These are phyloP conservation scores for Cartodere bifasciata DNA, from an alignment of 2,888 invertebrate genomes.

Conservation along the genomic window DNA sequence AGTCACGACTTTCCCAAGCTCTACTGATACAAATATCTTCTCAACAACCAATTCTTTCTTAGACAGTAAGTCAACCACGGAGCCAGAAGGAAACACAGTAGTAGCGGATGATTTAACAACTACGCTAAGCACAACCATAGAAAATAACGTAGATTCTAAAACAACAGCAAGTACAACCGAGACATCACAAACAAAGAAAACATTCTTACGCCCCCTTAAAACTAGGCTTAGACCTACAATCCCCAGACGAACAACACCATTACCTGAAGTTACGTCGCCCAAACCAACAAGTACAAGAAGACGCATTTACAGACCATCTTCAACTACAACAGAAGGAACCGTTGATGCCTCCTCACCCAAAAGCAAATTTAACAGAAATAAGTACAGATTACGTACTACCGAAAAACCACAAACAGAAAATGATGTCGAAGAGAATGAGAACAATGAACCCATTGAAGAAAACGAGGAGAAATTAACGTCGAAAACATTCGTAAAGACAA, in stretches of 20 bases:
- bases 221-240: slow-evolving; percentile 14
- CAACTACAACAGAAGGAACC: not conserved
- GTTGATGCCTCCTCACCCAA: slow-evolving; percentile 1
- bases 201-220: slow-evolving; percentile 12
- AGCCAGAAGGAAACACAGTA: not conserved
- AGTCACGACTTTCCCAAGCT: slow-evolving; percentile 1
- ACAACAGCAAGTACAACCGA: slow-evolving; percentile 3
- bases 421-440: slow-evolving; percentile 10
- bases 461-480: slow-evolving; percentile 2
- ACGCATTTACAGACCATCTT: slow-evolving; percentile 1
- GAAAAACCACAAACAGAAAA: slow-evolving; percentile 7
- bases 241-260: not conserved
- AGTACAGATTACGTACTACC: slow-evolving; percentile 2
- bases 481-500: not conserved
- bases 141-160: too few species aligned
- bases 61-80: not conserved
- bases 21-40: too few species aligned
- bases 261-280: not conserved
- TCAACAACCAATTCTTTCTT: not conserved
- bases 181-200: slow-evolving; percentile 5
- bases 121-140: too few species aligned
- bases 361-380: slow-evolving; percentile 11
- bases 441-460: slow-evolving; percentile 11
- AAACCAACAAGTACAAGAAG: not conserved
- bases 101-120: too few species aligned